phyloP scores from a whole-genome alignment of 2,797 vertebrate species.

The Taenioides sp. region DNA sequence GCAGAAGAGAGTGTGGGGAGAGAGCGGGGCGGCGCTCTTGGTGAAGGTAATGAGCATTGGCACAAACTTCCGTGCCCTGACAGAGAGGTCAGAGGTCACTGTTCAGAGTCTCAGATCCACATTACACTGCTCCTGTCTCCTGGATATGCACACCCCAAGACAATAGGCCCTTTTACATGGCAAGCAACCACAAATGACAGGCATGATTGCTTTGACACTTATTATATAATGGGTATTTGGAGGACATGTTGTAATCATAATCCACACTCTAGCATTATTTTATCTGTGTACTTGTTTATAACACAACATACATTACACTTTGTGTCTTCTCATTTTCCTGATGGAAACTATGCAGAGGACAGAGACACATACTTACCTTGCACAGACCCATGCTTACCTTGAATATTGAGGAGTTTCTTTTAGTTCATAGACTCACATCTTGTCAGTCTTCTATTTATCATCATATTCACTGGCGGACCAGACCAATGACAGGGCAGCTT shows the following conservation, averaged over 20 bases:
- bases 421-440: background rate
- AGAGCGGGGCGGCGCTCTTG: slow-evolving; percentile 27
- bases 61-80: slow-evolving; percentile 62
- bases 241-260: background rate
- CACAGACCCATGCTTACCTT: too few species aligned
- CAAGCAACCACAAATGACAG: background rate
- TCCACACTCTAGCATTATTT: background rate
- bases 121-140: slow-evolving; percentile 4
- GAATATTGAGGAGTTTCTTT: background rate
- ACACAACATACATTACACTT: background rate
- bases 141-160: background rate
- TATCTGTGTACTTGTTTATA: background rate
- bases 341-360: background rate
- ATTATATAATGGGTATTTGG: background rate
- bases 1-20: slow-evolving; percentile 19
- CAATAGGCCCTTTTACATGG: background rate
- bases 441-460: background rate
- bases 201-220: background rate
- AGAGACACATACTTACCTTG: background rate
- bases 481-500: too few species aligned
- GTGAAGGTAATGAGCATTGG: slow-evolving; percentile 52
- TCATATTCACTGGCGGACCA: background rate
- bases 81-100: slow-evolving; percentile 49
- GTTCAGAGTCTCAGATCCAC: slow-evolving; percentile 28
- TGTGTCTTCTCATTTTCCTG: background rate